phyloP scores from a whole-genome alignment of 1,140 invertebrate species.

The Neotoxoptera formosana region DNA sequence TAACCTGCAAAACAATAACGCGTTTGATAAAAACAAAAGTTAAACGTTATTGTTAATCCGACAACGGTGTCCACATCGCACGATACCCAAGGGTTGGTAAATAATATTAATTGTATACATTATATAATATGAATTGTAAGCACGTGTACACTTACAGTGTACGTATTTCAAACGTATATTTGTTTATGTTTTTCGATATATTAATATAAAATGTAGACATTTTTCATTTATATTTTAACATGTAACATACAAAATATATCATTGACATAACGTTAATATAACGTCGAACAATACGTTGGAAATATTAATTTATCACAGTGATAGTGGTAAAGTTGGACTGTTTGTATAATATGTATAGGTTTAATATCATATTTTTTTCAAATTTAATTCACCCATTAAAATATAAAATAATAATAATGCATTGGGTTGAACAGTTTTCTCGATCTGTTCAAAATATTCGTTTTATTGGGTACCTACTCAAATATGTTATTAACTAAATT shows the following conservation, averaged over 20 bases:
- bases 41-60: background rate
- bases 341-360: no score
- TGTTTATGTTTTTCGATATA: background rate
- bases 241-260: no score
- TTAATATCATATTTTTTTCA: no score
- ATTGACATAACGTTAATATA: background rate
- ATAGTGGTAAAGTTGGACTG: no score
- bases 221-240: background rate
- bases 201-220: background rate
- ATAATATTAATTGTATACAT: background rate
- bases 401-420: no score
- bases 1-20: background rate
- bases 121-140: background rate
- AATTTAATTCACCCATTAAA: no score
- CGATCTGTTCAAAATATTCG: no score
- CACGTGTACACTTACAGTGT: background rate
- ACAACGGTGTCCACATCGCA: background rate
- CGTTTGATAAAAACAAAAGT: background rate
- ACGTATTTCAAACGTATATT: no score
- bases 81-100: background rate
- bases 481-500: background rate
- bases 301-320: no score
- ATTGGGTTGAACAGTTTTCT: no score
- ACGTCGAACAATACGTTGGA: background rate
- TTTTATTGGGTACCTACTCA: no score